Evolutionary conservation across 2,888 invertebrate species (phyloP).

Genomic region (Norana najaformis): DNA sequence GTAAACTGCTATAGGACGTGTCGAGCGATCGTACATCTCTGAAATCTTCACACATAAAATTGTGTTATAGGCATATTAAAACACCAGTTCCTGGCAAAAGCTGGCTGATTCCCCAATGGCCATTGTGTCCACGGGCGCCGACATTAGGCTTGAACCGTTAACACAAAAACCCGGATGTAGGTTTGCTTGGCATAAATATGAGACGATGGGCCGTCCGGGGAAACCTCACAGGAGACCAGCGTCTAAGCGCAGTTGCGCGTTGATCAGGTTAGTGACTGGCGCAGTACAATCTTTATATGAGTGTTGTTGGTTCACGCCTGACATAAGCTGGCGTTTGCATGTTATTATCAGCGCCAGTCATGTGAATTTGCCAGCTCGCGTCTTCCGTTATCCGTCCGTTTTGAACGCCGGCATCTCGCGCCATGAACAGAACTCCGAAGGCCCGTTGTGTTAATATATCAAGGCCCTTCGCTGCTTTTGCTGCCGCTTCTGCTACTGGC

Average conservation of each 20-base stretch:
- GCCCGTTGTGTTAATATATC: background rate
- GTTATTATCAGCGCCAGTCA: background rate
- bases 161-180: background rate
- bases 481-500: background rate
- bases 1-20: background rate
- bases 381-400: background rate
- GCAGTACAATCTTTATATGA: background rate
- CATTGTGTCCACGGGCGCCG: background rate
- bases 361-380: background rate
- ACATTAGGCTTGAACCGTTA: background rate
- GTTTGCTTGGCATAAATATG: background rate
- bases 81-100: background rate
- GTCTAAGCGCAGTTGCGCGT: background rate
- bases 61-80: no score
- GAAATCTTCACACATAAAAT: background rate
- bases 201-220: background rate
- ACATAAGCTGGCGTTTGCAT: slow-evolving; percentile 9
- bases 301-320: background rate
- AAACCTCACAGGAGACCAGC: background rate
- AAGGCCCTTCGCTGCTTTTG: background rate
- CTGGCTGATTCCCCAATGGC: background rate
- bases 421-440: background rate
- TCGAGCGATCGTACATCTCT: background rate
- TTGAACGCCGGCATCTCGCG: background rate
- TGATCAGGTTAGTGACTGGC: slow-evolving; percentile 1